These are phyloP conservation scores for Athalia circularis DNA, from an alignment of 2,888 invertebrate genomes.

Conservation along the genomic window DNA sequence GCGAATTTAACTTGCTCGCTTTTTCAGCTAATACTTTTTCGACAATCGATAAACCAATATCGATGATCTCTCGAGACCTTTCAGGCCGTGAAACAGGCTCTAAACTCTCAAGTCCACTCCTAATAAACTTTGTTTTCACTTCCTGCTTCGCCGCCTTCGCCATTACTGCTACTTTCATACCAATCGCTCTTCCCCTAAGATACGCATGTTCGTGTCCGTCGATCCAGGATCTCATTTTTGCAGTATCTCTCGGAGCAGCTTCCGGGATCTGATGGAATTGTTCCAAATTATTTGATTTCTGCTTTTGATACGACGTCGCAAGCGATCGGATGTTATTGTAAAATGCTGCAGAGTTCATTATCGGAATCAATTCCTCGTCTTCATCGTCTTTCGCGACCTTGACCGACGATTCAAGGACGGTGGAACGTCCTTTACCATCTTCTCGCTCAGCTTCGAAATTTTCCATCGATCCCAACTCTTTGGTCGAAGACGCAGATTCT, in stretches of 20 bases:
- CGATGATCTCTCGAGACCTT: conserved; percentile 30
- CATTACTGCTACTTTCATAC: conserved; percentile 49
- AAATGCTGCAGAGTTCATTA: conserved; percentile 24
- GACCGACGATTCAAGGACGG: not conserved
- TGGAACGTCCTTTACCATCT: too few species aligned
- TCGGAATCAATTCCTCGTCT: conserved; percentile 18
- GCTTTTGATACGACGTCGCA: not conserved
- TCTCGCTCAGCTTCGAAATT: too few species aligned
- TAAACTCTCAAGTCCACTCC: conserved; percentile 46
- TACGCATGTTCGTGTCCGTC: conserved; percentile 39
- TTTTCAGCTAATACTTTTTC: conserved; percentile 34
- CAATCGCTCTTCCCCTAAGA: conserved; percentile 49
- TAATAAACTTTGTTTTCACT: conserved; percentile 42
- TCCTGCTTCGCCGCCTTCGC: conserved; percentile 49
- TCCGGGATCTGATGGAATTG: too few species aligned
- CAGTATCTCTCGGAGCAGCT: too few species aligned
- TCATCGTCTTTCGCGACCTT: not conserved
- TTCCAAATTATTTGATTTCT: too few species aligned
- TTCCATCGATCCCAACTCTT: too few species aligned
- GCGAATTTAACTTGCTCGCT: not conserved
- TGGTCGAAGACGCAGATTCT: too few species aligned
- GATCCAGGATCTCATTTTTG: conserved; percentile 22
- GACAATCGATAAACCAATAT: conserved; percentile 32
- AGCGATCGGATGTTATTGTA: not conserved
- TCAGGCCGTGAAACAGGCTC: not conserved